Conservation (phyloP, 2,888 invertebrate species). For the Drosophila subquinaria region DNA sequence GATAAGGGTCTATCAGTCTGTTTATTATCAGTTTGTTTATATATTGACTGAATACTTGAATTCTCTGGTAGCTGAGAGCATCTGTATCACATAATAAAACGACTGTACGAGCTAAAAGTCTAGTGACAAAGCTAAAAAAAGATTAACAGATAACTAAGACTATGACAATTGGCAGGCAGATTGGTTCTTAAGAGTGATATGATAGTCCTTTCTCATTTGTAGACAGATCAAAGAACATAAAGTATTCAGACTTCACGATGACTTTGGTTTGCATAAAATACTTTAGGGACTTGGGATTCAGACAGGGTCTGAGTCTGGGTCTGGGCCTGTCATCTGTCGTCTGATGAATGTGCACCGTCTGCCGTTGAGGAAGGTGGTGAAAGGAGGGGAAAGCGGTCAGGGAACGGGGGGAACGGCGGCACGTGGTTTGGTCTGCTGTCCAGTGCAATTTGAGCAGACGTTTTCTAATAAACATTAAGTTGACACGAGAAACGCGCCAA, state of each 20-base stretch:
- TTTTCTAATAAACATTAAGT: slow-evolving; percentile 79
- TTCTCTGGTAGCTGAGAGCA: too few species aligned
- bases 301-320: slow-evolving; percentile 3
- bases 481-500: slow-evolving; percentile 78
- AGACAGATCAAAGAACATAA: not conserved
- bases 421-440: slow-evolving; percentile 21
- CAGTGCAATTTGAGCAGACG: slow-evolving; percentile 62
- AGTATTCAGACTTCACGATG: slow-evolving; percentile 8
- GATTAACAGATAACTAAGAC: too few species aligned
- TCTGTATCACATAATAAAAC: too few species aligned
- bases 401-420: slow-evolving; percentile 14
- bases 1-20: too few species aligned
- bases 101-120: too few species aligned
- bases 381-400: not conserved
- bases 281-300: not conserved
- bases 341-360: slow-evolving; percentile 32
- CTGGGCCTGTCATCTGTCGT: slow-evolving; percentile 6
- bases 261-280: slow-evolving; percentile 16
- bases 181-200: not conserved
- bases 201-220: not conserved
- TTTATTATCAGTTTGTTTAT: too few species aligned
- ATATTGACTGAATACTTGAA: too few species aligned
- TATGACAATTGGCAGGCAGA: not conserved
- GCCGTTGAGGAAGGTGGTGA: not conserved
- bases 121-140: not conserved